Evolutionary conservation across 37 sponge, comb jelly and placozoan genomes (phyloP).

Genomic region (Oopsacas minuta): DNA sequence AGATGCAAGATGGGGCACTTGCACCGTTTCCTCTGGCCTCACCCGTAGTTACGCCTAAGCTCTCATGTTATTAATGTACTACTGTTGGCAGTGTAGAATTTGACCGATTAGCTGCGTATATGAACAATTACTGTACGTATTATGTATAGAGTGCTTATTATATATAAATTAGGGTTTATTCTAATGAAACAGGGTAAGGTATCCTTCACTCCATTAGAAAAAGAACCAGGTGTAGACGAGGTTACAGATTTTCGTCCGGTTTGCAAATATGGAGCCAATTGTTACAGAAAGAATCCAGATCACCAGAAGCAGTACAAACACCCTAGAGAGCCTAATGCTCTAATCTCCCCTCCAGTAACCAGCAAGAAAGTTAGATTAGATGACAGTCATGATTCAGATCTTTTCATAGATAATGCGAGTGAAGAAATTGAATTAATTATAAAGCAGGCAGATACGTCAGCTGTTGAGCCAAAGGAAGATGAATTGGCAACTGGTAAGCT

Average conservation of each 20-base stretch:
- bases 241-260: constrained; percentile 17
- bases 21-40: too few species aligned
- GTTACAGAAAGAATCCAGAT: constrained; percentile 56
- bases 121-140: too few species aligned
- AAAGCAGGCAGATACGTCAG: not conserved
- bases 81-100: too few species aligned
- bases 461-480: not conserved
- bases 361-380: not conserved
- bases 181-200: constrained; percentile 8
- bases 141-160: too few species aligned
- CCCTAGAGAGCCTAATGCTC: constrained; percentile 14
- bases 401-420: not conserved
- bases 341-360: not conserved
- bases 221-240: not conserved
- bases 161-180: too few species aligned
- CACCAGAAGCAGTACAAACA: constrained; percentile 40
- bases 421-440: not conserved
- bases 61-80: too few species aligned
- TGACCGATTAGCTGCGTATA: too few species aligned
- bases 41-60: too few species aligned
- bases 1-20: too few species aligned
- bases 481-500: not conserved
- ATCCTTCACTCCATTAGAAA: not conserved
- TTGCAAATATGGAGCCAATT: constrained; percentile 50
- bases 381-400: not conserved